These are phyloP conservation scores for Stichodactyla mertensii DNA, from an alignment of 64 coral and sea anemone species.

Conservation along the genomic window DNA sequence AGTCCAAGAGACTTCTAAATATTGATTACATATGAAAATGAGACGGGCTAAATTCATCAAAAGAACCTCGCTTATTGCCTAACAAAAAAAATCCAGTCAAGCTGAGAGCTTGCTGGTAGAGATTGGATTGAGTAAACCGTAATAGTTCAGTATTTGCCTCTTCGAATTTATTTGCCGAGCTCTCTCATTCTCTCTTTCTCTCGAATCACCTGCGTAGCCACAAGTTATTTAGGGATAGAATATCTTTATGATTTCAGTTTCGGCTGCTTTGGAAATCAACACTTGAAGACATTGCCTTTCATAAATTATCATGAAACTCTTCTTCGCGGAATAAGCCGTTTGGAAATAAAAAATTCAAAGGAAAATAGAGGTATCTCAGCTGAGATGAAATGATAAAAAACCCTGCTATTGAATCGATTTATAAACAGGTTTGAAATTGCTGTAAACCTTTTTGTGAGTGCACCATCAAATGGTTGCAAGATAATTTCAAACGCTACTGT, in stretches of 20 bases:
- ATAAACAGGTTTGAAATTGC: not conserved
- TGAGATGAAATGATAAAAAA: not conserved
- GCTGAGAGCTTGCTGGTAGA: not conserved
- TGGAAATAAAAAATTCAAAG: not conserved
- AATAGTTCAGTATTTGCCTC: not conserved
- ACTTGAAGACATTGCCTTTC: not conserved
- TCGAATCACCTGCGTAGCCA: not conserved
- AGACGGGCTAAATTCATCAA: not conserved
- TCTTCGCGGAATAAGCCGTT: not conserved
- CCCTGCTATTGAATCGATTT: not conserved
- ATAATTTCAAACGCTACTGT: not conserved
- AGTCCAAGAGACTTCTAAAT: too few relatives aligned
- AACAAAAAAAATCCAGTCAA: not conserved
- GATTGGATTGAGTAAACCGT: not conserved
- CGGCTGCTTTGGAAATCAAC: not conserved
- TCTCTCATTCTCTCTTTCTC: not conserved
- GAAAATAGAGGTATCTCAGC: not conserved
- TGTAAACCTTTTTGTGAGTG: not conserved
- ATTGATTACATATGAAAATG: conserved; percentile 4
- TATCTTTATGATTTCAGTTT: not conserved
- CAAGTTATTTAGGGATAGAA: not conserved
- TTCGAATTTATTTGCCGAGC: not conserved
- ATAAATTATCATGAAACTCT: not conserved
- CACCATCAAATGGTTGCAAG: not conserved
- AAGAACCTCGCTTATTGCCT: not conserved